These are phyloP conservation scores for Tylochromis polylepis DNA, from an alignment of 2,113 vertebrate genomes.

Conservation along the genomic window DNA sequence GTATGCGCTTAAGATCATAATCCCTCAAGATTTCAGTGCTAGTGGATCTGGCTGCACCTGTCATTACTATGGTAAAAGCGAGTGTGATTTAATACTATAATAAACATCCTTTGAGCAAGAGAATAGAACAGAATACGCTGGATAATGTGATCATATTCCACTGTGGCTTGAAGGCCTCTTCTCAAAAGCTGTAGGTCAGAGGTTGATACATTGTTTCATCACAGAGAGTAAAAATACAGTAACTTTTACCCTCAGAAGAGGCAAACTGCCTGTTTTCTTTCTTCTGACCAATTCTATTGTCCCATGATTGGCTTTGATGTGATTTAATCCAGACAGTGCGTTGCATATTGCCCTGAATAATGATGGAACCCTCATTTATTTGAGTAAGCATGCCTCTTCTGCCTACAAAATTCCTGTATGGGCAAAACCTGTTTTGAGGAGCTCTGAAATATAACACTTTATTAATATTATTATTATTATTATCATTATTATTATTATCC, in stretches of 20 bases:
- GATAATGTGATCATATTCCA: background rate
- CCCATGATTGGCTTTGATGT: background rate
- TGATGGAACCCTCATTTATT: background rate
- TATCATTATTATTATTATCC: background rate
- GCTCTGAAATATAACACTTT: background rate
- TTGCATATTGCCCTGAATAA: background rate
- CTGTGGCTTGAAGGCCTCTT: background rate
- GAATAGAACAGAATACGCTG: background rate
- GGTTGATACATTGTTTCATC: accelerated
- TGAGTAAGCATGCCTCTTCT: background rate
- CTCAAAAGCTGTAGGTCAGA: background rate
- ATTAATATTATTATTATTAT: background rate
- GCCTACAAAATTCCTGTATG: background rate
- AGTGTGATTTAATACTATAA: background rate
- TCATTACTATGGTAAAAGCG: background rate
- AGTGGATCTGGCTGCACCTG: background rate
- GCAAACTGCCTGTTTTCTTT: background rate
- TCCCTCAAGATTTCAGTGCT: background rate
- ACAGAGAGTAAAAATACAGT: background rate
- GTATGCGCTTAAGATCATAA: background rate
- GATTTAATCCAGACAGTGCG: background rate
- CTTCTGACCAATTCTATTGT: background rate
- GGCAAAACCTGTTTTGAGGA: background rate
- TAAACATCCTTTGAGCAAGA: background rate
- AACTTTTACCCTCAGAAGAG: background rate